Evolutionary conservation across 53 echinoderm and acorn worm species (phyloP).

Genomic region (Holothuria leucospilota): DNA sequence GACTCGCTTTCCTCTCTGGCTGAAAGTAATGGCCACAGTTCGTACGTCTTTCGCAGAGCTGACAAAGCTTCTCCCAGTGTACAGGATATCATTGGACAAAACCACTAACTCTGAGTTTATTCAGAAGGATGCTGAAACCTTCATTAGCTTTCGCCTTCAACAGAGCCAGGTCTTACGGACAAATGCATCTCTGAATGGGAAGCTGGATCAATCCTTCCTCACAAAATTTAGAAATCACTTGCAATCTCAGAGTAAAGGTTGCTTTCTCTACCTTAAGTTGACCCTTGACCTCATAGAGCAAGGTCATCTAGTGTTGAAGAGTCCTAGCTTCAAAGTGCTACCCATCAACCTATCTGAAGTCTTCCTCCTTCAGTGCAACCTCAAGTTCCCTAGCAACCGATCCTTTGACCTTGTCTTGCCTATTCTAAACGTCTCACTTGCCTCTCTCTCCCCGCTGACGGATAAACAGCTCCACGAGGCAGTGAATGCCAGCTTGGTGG

Average conservation of each 20-base stretch:
- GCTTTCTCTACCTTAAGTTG: constrained; percentile 94
- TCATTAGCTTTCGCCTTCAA: constrained; percentile 86
- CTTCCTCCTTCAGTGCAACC: constrained; percentile 96
- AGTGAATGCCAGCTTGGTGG: constrained; percentile 86
- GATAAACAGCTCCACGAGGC: constrained; percentile 82
- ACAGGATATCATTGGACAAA: constrained; percentile 90
- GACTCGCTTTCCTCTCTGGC: constrained; percentile 91
- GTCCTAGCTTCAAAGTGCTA: constrained; percentile 90
- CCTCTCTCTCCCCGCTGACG: constrained; percentile 87
- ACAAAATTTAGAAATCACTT: constrained; percentile 85
- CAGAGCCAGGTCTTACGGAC: constrained; percentile 81
- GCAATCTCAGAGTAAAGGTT: constrained; percentile 83
- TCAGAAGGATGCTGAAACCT: constrained; percentile 95
- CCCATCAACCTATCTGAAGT: constrained; percentile 98
- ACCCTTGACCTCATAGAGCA: constrained; percentile 98
- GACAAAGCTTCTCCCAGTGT: constrained; percentile 93
- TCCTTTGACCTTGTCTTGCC: constrained; percentile 91
- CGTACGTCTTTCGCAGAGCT: constrained; percentile 86
- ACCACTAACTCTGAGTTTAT: constrained; percentile 79
- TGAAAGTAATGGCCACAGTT: constrained; percentile 89
- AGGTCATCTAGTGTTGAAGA: constrained; percentile 91
- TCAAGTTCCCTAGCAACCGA: constrained; percentile 87
- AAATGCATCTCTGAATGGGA: constrained; percentile 91
- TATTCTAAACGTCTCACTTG: constrained; percentile 85
- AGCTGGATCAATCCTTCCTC: constrained; percentile 87